phyloP scores from a whole-genome alignment of 2,888 invertebrate species.

The Corythucha ciliata region DNA sequence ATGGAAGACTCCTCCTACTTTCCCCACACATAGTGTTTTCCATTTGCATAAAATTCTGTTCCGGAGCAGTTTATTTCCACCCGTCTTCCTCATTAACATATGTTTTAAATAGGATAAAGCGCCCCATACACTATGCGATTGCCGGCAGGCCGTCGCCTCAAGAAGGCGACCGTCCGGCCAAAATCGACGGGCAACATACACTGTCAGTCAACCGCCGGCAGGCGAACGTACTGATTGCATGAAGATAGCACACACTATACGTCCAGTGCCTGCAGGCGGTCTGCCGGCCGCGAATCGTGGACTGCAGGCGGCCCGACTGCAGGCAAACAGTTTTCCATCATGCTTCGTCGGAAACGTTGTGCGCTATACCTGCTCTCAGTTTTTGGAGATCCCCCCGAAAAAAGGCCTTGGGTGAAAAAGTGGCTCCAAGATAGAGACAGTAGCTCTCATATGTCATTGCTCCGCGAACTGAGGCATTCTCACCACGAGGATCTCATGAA shows the following conservation, averaged over 20 bases:
- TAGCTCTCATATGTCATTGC: constrained; percentile 10
- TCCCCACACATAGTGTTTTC: too few species aligned
- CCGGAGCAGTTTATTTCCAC: too few species aligned
- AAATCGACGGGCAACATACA: constrained; percentile 3
- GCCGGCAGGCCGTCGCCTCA: constrained; percentile 15
- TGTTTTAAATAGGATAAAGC: too few species aligned
- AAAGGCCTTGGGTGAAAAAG: constrained; percentile 10
- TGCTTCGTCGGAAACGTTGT: constrained; percentile 26
- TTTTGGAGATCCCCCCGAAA: constrained; percentile 11
- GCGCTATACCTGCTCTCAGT: constrained; percentile 4
- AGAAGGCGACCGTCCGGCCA: constrained; percentile 9
- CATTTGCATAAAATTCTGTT: too few species aligned
- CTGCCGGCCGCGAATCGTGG: constrained; percentile 4
- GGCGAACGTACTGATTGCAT: constrained; percentile 10
- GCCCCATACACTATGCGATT: too few species aligned
- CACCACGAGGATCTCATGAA: constrained; percentile 22
- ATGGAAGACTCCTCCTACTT: too few species aligned
- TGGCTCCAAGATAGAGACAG: constrained; percentile 14
- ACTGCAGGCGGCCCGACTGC: constrained; percentile 17
- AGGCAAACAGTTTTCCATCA: constrained; percentile 21
- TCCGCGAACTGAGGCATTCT: constrained; percentile 18
- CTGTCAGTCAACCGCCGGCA: constrained; percentile 16
- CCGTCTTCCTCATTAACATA: too few species aligned
- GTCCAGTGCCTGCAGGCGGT: constrained; percentile 10
- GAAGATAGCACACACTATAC: constrained; percentile 14